Percentiles rank a stretch among this genome's conserved stretches.
phyloP scores from a whole-genome alignment of 2,113 vertebrate species.

The Oryzias woworae region DNA sequence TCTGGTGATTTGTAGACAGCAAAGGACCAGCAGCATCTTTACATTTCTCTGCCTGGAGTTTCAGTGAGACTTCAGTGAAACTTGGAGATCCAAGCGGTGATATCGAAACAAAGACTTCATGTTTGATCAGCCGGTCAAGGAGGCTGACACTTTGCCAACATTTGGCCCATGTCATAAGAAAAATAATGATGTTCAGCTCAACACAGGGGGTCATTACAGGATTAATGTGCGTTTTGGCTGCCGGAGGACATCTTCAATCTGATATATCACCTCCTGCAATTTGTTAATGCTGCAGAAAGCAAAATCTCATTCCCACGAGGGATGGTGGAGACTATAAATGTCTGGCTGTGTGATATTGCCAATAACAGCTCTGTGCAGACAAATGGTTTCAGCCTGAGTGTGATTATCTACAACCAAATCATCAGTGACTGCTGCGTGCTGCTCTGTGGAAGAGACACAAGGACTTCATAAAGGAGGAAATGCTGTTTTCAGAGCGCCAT shows the following conservation, averaged over 20 bases:
- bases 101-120: background rate
- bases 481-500: constrained; percentile 16
- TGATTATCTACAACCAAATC: constrained; percentile 27
- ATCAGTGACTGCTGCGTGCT: constrained; percentile 20
- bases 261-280: constrained; percentile 42
- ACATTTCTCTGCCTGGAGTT: too few relatives aligned
- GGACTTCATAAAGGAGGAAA: constrained; percentile 3
- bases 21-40: too few relatives aligned
- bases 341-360: constrained; percentile 29
- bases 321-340: constrained; percentile 31
- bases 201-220: constrained; percentile 39
- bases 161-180: constrained; percentile 36
- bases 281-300: constrained; percentile 46
- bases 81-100: background rate
- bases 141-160: constrained; percentile 21
- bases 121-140: constrained; percentile 19
- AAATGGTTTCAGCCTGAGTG: constrained; percentile 18
- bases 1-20: too few relatives aligned
- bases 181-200: constrained; percentile 39
- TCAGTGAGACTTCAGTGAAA: too few relatives aligned
- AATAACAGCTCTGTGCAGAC: constrained; percentile 25
- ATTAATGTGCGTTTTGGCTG: constrained; percentile 52
- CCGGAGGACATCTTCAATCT: constrained; percentile 54
- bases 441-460: constrained; percentile 5
- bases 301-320: constrained; percentile 32